phyloP scores from a whole-genome alignment of 2,888 invertebrate species.

The Erebia epiphron region DNA sequence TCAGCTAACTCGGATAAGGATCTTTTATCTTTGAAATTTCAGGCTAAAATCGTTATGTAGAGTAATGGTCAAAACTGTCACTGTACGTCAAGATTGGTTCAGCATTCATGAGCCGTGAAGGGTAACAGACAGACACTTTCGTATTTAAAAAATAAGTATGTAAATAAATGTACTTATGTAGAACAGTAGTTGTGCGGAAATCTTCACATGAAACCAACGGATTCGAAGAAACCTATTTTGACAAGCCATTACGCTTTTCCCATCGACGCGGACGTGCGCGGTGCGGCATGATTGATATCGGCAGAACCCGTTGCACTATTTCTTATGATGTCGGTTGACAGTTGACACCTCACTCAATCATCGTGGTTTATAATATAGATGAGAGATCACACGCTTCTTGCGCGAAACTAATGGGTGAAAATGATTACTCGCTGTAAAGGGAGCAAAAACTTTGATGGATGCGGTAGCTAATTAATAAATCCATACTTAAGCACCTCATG shows the following conservation, averaged over 20 bases:
- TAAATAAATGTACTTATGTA: no score
- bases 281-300: constrained; percentile 5
- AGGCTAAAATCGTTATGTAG: no score
- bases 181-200: not conserved
- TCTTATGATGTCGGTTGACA: constrained; percentile 14
- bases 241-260: constrained; percentile 12
- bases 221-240: not conserved
- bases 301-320: constrained; percentile 16
- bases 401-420: constrained; percentile 28
- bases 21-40: no score
- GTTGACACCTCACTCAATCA: constrained; percentile 21
- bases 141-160: not conserved
- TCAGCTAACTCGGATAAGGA: no score
- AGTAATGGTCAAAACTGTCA: no score
- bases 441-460: constrained; percentile 33
- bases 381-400: constrained; percentile 31
- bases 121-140: not conserved
- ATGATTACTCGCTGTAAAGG: constrained; percentile 24
- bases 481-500: no score
- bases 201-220: not conserved
- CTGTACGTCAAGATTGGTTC: no score
- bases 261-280: constrained; percentile 8
- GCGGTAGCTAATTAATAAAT: constrained; percentile 23
- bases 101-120: not conserved
- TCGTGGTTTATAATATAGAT: constrained; percentile 16